These are phyloP conservation scores for Steinernema khuongi DNA, from an alignment of 1,140 invertebrate species.

Conservation along the genomic window DNA sequence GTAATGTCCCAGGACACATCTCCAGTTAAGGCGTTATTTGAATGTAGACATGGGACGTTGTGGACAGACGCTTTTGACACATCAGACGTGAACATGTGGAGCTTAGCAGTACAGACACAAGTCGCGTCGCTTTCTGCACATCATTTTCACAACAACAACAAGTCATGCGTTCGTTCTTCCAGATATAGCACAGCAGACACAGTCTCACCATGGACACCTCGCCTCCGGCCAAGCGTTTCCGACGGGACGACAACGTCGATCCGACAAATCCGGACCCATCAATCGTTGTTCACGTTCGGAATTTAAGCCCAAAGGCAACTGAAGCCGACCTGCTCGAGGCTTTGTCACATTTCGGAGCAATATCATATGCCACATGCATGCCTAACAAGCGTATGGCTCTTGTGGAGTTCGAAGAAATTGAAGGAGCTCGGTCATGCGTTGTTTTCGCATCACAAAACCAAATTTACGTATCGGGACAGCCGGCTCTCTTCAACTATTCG, in stretches of 20 bases:
- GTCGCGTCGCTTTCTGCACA: too few relatives aligned
- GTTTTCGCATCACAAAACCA: constrained; percentile 58
- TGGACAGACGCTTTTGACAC: too few relatives aligned
- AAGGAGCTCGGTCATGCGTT: constrained; percentile 58
- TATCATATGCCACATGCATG: constrained; percentile 61
- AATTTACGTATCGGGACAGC: constrained; percentile 59
- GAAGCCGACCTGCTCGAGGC: constrained; percentile 55
- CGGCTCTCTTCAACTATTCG: constrained; percentile 62
- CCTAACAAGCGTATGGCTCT: constrained; percentile 61
- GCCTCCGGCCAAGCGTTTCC: constrained; percentile 16
- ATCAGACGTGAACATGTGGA: too few relatives aligned
- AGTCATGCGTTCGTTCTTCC: too few relatives aligned
- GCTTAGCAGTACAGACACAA: too few relatives aligned
- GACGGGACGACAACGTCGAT: constrained; percentile 31
- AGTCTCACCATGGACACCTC: neutral
- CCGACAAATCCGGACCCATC: constrained; percentile 35
- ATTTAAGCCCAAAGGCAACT: constrained; percentile 38
- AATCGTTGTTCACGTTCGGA: constrained; percentile 38
- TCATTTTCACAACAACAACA: too few relatives aligned
- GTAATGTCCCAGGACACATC: too few relatives aligned
- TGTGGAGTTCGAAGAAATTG: constrained; percentile 59
- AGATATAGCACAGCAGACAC: too few relatives aligned
- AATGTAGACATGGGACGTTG: too few relatives aligned
- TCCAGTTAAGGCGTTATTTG: too few relatives aligned
- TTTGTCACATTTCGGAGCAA: constrained; percentile 48